Evolutionary conservation across 2,888 invertebrate species (phyloP).

Genomic region (Brassicogethes aeneus): DNA sequence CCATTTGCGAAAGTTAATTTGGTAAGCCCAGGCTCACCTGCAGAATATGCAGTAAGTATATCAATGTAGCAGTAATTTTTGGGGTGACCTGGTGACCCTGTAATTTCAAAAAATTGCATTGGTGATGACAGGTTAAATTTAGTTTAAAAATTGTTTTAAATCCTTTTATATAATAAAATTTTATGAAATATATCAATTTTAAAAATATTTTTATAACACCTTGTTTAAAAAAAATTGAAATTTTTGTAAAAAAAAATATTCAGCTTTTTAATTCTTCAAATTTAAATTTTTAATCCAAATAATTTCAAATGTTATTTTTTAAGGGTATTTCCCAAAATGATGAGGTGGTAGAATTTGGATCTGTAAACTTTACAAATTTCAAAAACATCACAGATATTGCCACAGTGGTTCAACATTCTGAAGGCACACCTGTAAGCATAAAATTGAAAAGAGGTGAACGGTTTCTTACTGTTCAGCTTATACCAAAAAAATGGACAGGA

Average conservation of each 20-base stretch:
- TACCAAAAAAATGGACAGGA: conserved; percentile 69
- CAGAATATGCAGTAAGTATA: conserved; percentile 64
- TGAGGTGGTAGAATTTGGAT: conserved; percentile 67
- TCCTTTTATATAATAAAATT: no score
- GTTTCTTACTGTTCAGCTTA: conserved; percentile 49
- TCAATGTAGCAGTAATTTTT: no score
- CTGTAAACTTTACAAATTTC: conserved; percentile 63
- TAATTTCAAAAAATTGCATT: no score
- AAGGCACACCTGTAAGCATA: conserved; percentile 44
- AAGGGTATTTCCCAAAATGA: conserved; percentile 66
- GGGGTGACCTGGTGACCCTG: no score
- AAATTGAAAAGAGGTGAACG: conserved; percentile 47
- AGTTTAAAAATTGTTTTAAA: no score
- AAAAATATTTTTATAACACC: neutral
- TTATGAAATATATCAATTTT: no score
- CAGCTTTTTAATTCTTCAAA: no score
- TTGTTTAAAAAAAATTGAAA: no score
- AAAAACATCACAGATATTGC: conserved; percentile 58
- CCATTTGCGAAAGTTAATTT: conserved; percentile 64
- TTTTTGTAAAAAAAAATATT: no score
- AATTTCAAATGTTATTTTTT: conserved; percentile 17
- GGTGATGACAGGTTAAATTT: no score
- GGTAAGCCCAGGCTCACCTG: conserved; percentile 71
- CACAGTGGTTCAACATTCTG: conserved; percentile 54
- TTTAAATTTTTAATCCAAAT: neutral